Percentiles rank a stretch among this genome's conserved stretches.
Evolutionary conservation across 2,888 invertebrate species (phyloP).

Genomic region (Sabellastarte sp.): DNA sequence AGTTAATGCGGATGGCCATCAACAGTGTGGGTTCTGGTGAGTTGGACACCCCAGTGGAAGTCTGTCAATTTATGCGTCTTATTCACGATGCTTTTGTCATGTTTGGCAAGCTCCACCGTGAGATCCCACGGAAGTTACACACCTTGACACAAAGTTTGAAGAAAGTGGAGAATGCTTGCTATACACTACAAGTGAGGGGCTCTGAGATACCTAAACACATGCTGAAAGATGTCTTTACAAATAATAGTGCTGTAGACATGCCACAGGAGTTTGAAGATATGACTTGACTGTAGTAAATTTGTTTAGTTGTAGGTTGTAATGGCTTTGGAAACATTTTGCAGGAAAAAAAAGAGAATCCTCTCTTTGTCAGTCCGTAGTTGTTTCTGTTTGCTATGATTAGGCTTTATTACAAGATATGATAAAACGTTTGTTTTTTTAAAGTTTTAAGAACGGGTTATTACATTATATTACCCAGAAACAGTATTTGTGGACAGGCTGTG

Average conservation of each 20-base stretch:
- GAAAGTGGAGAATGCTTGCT: constrained; percentile 83
- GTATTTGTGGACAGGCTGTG: too few relatives aligned
- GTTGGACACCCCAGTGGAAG: constrained; percentile 67
- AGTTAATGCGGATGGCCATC: constrained; percentile 85
- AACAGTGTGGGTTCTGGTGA: constrained; percentile 73
- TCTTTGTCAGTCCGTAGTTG: too few relatives aligned
- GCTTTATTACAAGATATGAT: too few relatives aligned
- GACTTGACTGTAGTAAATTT: not conserved
- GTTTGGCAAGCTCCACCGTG: constrained; percentile 64
- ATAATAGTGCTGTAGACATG: not conserved
- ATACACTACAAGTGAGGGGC: constrained; percentile 76
- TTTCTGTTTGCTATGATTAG: too few relatives aligned
- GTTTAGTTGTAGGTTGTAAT: not conserved
- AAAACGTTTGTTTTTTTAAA: too few relatives aligned
- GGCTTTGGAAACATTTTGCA: not conserved
- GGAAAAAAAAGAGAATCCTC: too few relatives aligned
- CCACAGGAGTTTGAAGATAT: not conserved
- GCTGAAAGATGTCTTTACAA: constrained; percentile 62
- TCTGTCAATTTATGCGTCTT: constrained; percentile 71
- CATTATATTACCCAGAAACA: too few relatives aligned
- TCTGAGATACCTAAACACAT: constrained; percentile 76
- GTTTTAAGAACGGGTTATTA: too few relatives aligned
- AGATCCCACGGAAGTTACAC: constrained; percentile 71
- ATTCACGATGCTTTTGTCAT: constrained; percentile 63
- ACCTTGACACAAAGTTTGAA: constrained; percentile 73